Evolutionary conservation across 2,113 vertebrate genomes (phyloP).

Genomic region (Microcebus murinus): DNA sequence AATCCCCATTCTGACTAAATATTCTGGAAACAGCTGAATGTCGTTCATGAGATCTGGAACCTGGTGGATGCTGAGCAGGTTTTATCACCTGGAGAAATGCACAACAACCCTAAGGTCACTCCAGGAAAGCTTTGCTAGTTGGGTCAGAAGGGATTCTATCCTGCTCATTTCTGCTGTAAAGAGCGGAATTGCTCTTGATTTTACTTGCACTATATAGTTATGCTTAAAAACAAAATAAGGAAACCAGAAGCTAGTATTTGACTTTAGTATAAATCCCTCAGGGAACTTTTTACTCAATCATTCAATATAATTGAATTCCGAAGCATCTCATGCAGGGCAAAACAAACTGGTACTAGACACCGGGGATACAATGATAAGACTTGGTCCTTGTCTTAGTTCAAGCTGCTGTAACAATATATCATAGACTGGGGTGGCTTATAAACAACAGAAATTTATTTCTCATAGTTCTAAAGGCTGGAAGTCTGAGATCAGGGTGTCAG

Average conservation of each 20-base stretch:
- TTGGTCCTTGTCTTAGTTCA: neutral
- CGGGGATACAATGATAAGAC: neutral
- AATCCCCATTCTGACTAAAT: neutral
- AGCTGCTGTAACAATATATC: neutral
- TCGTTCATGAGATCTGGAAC: neutral
- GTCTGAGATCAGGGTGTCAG: neutral
- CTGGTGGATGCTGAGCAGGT: neutral
- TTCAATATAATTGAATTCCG: neutral
- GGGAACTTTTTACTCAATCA: neutral
- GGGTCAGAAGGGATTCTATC: neutral
- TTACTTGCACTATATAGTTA: neutral
- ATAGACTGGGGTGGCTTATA: neutral
- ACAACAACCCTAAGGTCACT: neutral
- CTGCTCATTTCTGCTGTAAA: neutral
- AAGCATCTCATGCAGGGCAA: neutral
- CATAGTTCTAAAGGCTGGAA: neutral
- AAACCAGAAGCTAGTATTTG: slow-evolving; percentile 1
- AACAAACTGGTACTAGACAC: neutral
- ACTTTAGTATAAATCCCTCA: neutral
- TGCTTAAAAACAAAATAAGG: neutral
- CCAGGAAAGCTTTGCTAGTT: neutral
- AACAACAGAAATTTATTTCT: neutral
- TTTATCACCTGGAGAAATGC: neutral
- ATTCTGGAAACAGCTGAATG: neutral
- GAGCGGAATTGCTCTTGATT: neutral